phyloP scores from a whole-genome alignment of 2,888 invertebrate genomes.

The Philereme vetulata region DNA sequence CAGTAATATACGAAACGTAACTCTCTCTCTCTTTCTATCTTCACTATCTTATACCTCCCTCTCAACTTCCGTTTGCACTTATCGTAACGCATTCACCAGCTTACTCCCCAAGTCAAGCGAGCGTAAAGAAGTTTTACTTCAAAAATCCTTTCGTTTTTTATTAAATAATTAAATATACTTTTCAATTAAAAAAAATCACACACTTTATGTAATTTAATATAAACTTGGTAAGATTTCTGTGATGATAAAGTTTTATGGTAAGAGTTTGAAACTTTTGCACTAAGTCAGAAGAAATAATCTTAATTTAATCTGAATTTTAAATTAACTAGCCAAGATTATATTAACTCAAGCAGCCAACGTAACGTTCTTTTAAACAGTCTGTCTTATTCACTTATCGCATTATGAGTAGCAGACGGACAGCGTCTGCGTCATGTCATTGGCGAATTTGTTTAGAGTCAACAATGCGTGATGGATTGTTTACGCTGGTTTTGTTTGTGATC shows the following conservation, averaged over 20 bases:
- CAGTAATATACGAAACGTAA: too few species aligned
- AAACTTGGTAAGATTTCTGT: not conserved
- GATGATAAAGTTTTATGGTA: not conserved
- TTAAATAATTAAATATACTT: too few species aligned
- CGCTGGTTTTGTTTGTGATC: conserved; percentile 38
- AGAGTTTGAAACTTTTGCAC: not conserved
- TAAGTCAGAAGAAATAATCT: not conserved
- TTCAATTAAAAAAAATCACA: too few species aligned
- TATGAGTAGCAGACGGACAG: conserved; percentile 30
- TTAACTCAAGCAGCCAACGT: conserved; percentile 4
- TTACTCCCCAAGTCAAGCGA: too few species aligned
- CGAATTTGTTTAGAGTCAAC: conserved; percentile 53
- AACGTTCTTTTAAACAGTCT: conserved; percentile 7
- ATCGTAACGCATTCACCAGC: too few species aligned
- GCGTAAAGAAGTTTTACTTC: too few species aligned
- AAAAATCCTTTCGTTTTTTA: too few species aligned
- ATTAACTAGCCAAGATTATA: not conserved
- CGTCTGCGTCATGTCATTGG: conserved; percentile 42
- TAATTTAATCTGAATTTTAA: not conserved
- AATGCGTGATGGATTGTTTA: conserved; percentile 58
- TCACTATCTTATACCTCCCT: too few species aligned
- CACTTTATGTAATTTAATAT: not conserved
- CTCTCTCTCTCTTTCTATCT: too few species aligned
- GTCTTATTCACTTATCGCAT: conserved; percentile 22
- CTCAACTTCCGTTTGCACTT: too few species aligned